Evolutionary conservation across 2,113 vertebrate genomes (phyloP).

Genomic region (Psammodynastes pulverulentus): DNA sequence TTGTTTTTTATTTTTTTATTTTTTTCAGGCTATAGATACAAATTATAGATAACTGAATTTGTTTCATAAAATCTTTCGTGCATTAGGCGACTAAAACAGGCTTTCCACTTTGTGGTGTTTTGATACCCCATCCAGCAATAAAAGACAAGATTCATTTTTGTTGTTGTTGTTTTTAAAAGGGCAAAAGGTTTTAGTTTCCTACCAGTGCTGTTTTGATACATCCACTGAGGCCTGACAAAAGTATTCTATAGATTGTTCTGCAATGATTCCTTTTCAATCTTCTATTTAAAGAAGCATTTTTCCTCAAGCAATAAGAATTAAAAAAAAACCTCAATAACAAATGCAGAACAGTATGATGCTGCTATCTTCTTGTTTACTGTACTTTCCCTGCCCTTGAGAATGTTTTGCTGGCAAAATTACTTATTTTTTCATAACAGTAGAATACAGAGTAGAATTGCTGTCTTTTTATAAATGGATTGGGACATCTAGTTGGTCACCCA

Average conservation of each 20-base stretch:
- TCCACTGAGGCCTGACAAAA: neutral
- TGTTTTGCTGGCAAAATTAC: neutral
- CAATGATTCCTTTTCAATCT: constrained; percentile 23
- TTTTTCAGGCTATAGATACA: neutral
- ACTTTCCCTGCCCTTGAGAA: constrained; percentile 15
- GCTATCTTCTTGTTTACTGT: neutral
- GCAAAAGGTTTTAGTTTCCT: neutral
- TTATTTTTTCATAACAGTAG: neutral
- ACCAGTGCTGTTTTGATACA: constrained; percentile 9
- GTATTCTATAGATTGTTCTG: constrained; percentile 3
- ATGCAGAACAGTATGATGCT: neutral
- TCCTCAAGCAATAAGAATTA: constrained; percentile 15
- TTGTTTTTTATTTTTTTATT: neutral
- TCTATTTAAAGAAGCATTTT: neutral
- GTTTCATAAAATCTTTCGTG: neutral
- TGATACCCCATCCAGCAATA: neutral
- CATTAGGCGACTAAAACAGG: neutral
- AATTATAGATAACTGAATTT: neutral
- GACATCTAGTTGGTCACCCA: neutral
- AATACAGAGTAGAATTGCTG: neutral
- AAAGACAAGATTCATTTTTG: neutral
- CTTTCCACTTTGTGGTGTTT: neutral
- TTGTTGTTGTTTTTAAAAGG: neutral
- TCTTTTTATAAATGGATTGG: neutral
- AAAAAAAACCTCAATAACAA: neutral